Evolutionary conservation across 2,113 vertebrate species (phyloP).

Genomic region (Ailurus styani): DNA sequence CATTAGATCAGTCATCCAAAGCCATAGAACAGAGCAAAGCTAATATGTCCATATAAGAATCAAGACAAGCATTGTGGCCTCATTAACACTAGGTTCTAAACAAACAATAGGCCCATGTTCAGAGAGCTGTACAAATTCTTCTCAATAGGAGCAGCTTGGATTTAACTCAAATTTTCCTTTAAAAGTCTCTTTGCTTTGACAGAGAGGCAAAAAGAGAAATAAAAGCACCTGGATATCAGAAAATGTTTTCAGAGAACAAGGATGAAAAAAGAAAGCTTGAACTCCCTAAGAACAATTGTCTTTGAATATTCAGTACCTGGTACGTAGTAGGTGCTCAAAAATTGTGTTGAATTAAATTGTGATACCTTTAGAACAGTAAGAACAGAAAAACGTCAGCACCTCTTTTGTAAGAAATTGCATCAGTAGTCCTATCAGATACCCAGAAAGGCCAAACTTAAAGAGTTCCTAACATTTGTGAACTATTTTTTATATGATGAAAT

Average conservation of each 20-base stretch:
- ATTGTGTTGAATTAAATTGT: background rate
- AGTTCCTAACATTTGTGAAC: background rate
- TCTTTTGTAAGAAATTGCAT: background rate
- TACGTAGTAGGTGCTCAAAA: background rate
- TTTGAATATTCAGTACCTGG: background rate
- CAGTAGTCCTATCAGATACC: background rate
- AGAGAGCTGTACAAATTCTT: slow-evolving; percentile 50
- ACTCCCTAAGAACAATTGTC: background rate
- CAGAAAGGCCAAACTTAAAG: background rate
- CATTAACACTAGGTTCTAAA: slow-evolving; percentile 66
- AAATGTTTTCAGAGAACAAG: background rate
- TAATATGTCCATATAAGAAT: slow-evolving; percentile 43
- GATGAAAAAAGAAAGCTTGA: background rate
- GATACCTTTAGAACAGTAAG: background rate
- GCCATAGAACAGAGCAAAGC: slow-evolving; percentile 28
- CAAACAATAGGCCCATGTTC: slow-evolving; percentile 57
- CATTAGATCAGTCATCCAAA: slow-evolving; percentile 36
- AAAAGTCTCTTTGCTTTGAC: slow-evolving; percentile 49
- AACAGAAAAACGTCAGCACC: background rate
- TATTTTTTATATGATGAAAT: slow-evolving; percentile 17
- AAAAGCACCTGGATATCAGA: slow-evolving; percentile 34
- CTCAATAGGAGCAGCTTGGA: slow-evolving; percentile 19
- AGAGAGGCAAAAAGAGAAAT: slow-evolving; percentile 35
- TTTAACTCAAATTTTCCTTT: slow-evolving; percentile 50
- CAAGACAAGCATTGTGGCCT: slow-evolving; percentile 64